Evolutionary conservation across 2,113 vertebrate genomes (phyloP).

Genomic region (Platichthys stellatus): DNA sequence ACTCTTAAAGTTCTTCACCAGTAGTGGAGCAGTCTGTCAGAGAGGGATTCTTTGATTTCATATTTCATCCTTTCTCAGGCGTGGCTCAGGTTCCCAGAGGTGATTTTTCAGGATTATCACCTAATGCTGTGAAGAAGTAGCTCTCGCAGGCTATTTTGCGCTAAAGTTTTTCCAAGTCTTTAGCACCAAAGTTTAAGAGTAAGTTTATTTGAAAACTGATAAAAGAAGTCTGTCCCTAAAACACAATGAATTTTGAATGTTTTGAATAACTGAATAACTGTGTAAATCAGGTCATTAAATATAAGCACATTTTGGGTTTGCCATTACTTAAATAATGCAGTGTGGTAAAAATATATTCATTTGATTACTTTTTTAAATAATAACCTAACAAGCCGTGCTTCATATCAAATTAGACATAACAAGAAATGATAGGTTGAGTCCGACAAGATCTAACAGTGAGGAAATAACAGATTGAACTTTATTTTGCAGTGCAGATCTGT

Average conservation of each 20-base stretch:
- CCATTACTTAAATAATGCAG: too few relatives aligned
- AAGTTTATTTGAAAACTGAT: constrained; percentile 12
- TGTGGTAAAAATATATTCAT: too few relatives aligned
- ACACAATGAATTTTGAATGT: neutral
- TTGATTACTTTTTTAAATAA: too few relatives aligned
- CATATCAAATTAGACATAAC: neutral
- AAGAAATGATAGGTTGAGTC: neutral
- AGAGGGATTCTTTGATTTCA: constrained; percentile 15
- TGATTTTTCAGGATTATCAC: constrained; percentile 40
- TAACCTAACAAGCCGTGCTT: neutral
- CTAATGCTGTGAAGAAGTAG: constrained; percentile 32
- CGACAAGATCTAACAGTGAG: neutral
- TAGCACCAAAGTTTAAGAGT: neutral
- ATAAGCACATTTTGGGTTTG: neutral
- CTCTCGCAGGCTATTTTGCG: neutral
- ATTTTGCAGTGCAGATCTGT: too few relatives aligned
- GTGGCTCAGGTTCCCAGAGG: constrained; percentile 16
- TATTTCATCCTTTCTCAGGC: constrained; percentile 23
- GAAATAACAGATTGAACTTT: too few relatives aligned
- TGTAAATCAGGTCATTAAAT: neutral
- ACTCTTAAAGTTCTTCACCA: constrained; percentile 13
- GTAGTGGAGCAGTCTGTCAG: constrained; percentile 10
- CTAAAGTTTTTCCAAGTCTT: neutral
- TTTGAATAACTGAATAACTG: neutral
- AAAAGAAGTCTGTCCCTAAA: neutral